Conservation (phyloP, 2,113 vertebrate species). For the Lycaon pictus region DNA sequence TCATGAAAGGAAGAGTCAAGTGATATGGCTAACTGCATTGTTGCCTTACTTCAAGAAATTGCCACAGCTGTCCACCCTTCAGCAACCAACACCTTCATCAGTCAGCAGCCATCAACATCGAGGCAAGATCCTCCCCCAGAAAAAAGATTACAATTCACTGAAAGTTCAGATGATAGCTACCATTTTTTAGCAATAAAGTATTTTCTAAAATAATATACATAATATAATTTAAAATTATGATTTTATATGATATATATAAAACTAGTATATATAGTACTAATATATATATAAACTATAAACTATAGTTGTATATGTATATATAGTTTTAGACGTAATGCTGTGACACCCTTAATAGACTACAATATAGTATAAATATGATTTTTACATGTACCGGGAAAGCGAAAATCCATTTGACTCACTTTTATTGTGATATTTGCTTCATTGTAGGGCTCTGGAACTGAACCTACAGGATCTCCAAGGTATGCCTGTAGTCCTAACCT, state of each 20-base stretch:
- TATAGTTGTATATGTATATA: background rate
- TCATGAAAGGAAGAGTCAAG: background rate
- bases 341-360: background rate
- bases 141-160: background rate
- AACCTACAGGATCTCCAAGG: background rate
- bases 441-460: background rate
- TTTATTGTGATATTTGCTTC: background rate
- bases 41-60: background rate
- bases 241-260: too few relatives aligned
- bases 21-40: background rate
- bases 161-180: background rate
- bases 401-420: background rate
- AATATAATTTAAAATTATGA: too few relatives aligned
- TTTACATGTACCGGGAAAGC: background rate
- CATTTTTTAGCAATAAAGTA: background rate
- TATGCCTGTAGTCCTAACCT: background rate
- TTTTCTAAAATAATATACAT: background rate
- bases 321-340: background rate
- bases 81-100: background rate
- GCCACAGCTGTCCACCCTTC: background rate
- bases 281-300: too few relatives aligned
- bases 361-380: background rate
- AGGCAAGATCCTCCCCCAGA: background rate
- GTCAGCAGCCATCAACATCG: background rate
- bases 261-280: too few relatives aligned